These are phyloP conservation scores for Onychostruthus taczanowskii DNA, from an alignment of 2,113 vertebrate genomes.

Conservation along the genomic window DNA sequence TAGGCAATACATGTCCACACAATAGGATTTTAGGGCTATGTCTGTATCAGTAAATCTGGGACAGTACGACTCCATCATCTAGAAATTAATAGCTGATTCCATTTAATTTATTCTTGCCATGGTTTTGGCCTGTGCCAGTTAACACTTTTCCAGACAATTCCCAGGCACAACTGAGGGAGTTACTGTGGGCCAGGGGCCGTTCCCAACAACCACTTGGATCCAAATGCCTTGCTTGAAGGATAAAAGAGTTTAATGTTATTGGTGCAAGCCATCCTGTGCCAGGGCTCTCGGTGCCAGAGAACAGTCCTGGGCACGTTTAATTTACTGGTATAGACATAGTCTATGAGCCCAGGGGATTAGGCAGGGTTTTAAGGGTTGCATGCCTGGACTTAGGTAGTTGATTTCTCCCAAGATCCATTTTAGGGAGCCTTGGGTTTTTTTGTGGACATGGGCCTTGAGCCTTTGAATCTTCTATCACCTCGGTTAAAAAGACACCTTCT, in stretches of 20 bases:
- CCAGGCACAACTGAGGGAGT: not conserved
- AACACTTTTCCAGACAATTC: slow-evolving; percentile 15
- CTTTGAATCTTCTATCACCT: not conserved
- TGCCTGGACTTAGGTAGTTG: slow-evolving; percentile 49
- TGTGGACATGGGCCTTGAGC: not conserved
- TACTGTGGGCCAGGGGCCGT: not conserved
- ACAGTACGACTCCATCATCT: not conserved
- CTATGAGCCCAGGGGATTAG: slow-evolving; percentile 59
- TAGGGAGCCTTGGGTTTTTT: not conserved
- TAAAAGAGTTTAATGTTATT: slow-evolving; percentile 38
- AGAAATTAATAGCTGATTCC: slow-evolving; percentile 4
- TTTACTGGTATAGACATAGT: slow-evolving; percentile 44
- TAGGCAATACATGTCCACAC: not conserved
- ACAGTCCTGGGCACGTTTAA: slow-evolving; percentile 59
- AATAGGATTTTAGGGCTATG: not conserved
- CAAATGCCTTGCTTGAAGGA: slow-evolving; percentile 17
- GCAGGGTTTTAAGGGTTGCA: slow-evolving; percentile 34
- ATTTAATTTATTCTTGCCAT: not conserved
- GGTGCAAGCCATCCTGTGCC: slow-evolving; percentile 28
- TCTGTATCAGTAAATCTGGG: not conserved
- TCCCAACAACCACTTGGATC: slow-evolving; percentile 19
- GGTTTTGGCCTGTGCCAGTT: not conserved
- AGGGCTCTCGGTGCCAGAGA: slow-evolving; percentile 37
- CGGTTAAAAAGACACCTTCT: not conserved
- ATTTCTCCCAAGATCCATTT: slow-evolving; percentile 33